phyloP scores from a whole-genome alignment of 2,888 invertebrate species.

The Acholoe squamosa region DNA sequence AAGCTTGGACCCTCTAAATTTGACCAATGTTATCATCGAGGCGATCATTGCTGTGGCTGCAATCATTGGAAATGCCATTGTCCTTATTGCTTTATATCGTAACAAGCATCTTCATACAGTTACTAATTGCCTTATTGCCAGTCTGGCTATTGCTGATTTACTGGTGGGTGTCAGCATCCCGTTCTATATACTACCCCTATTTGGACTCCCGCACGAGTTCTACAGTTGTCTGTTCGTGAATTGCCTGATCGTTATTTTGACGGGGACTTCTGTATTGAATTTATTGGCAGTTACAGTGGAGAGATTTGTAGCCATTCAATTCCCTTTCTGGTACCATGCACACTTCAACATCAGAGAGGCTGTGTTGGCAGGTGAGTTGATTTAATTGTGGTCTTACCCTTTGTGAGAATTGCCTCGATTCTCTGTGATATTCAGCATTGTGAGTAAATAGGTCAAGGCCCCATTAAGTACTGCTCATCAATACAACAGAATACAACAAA shows the following conservation, averaged over 20 bases:
- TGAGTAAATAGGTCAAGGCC: no score
- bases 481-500: no score
- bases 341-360: neutral
- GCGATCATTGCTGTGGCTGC: neutral
- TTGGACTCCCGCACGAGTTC: no score
- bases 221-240: no score
- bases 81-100: slow-evolving; percentile 46
- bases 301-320: no score
- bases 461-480: no score
- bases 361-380: neutral
- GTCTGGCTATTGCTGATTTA: slow-evolving; percentile 52
- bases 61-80: slow-evolving; percentile 62
- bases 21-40: slow-evolving; percentile 31
- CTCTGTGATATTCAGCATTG: no score
- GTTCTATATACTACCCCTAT: neutral
- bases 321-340: neutral
- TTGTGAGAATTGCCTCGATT: no score
- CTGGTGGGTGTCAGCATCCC: slow-evolving; percentile 56
- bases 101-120: slow-evolving; percentile 37
- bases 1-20: neutral
- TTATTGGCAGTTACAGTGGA: no score
- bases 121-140: slow-evolving; percentile 47
- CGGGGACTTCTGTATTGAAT: slow-evolving; percentile 23
- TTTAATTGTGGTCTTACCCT: neutral
- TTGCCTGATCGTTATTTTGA: slow-evolving; percentile 50